Percentiles rank a stretch among this genome's conserved stretches.
Evolutionary conservation across 2,113 vertebrate species (phyloP).

Genomic region (Pleuronectes platessa): DNA sequence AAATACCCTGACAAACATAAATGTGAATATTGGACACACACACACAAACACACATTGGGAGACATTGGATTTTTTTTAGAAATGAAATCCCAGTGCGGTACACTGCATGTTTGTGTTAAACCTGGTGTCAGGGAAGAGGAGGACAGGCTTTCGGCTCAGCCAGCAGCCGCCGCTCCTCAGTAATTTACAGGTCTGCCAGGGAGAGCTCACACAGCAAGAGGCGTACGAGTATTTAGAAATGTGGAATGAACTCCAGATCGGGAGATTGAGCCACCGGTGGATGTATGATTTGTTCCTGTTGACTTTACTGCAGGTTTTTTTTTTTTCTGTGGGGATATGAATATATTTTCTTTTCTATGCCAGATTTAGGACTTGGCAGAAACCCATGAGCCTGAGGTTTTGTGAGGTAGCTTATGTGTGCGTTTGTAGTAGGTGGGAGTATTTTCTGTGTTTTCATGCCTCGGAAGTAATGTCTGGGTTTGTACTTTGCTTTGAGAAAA

Average conservation of each 20-base stretch:
- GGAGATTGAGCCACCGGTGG: conserved; percentile 42
- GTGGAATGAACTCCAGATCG: conserved; percentile 52
- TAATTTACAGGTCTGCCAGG: conserved; percentile 47
- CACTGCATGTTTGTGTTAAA: conserved; percentile 19
- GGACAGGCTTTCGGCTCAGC: conserved; percentile 26
- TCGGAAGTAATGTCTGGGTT: conserved; percentile 29
- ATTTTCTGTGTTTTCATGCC: conserved; percentile 8
- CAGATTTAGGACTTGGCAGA: conserved; percentile 51
- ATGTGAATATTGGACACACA: neutral
- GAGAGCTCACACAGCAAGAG: conserved; percentile 30
- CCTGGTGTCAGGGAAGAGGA: conserved; percentile 23
- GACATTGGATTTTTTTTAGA: neutral
- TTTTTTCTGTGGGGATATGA: conserved; percentile 52
- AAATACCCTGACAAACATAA: neutral
- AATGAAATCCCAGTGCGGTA: conserved; percentile 1
- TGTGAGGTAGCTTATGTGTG: conserved; percentile 33
- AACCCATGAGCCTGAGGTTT: conserved; percentile 45
- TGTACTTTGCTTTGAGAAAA: conserved; percentile 23
- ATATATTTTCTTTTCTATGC: conserved; percentile 52
- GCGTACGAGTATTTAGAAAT: conserved; percentile 41
- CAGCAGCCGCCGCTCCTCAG: conserved; percentile 22
- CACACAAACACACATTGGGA: neutral
- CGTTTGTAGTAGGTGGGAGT: conserved; percentile 11
- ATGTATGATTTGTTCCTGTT: conserved; percentile 61
- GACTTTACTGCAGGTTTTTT: conserved; percentile 58